Base-by-base conservation (phyloP, 2,888 invertebrate species). In the Cosmia trapezina region DNA sequence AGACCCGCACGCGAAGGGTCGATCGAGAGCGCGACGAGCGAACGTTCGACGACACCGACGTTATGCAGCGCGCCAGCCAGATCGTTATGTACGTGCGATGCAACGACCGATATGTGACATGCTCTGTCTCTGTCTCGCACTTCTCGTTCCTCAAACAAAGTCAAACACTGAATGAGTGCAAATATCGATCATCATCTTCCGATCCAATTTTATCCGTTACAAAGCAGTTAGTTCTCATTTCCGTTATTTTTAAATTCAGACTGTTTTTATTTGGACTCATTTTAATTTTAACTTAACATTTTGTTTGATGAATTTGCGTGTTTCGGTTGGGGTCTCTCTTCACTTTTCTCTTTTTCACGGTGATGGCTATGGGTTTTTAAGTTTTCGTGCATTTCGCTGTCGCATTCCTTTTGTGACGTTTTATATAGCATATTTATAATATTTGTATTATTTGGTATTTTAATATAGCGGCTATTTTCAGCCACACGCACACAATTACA, bases 61-160 rank as follows among this genome's bases (percentile, higher is more conserved):
- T 98, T 89, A 97, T 98, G 97, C 98, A 98, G 96, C 97, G 98
- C 94, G 98, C 98, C 94, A 98, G 98, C 97, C 98, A 98, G 95
- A 98, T 98, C 94, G 98, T 98, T 94, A 98, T 98, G 98, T 98
- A 98, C 97, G 98, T 94, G 89, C 88, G 85, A 83, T 57, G 80
- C 59, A 81, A 72, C 81, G 80, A 54, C 68, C 82, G 76, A 83
- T 78, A 76, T 81, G 70, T 74, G 70, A 81, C 87, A 78, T 82
- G 83, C 87, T 87, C 88, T 88, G 75, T 89, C 86, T 91, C 90
- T 90, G 81, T 89, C 89, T 87, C 87, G 89, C 91, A 89, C 91
- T 86, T 70, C 81, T 83, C 84, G 74, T 88, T 93, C 93, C 90
- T 94, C 94, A 93, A 94, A 94, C 94, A 94, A 94, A 90, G 74